phyloP scores from a whole-genome alignment of 1,140 invertebrate species.

The Tetramorium alpestre region DNA sequence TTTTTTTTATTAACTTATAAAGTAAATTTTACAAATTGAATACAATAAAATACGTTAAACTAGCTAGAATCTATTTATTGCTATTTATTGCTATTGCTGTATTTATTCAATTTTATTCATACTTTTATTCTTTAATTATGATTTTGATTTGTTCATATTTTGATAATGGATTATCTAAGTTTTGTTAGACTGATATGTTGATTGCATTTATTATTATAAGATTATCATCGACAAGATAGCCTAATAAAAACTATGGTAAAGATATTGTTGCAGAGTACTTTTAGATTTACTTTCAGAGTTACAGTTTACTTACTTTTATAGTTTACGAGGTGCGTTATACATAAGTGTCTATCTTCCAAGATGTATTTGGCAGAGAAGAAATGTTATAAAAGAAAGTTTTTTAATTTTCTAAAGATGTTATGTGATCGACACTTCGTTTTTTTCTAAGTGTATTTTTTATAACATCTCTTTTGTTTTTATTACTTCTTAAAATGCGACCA shows the following conservation, averaged over 20 bases:
- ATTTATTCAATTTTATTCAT: neutral
- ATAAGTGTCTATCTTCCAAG: neutral
- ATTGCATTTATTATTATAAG: neutral
- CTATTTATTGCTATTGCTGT: neutral
- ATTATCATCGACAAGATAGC: neutral
- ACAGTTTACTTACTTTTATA: neutral
- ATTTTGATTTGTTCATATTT: neutral
- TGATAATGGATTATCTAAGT: neutral
- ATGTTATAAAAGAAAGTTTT: constrained; percentile 30
- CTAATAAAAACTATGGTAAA: neutral
- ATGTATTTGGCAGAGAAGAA: neutral
- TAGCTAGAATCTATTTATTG: neutral
- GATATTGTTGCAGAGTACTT: neutral
- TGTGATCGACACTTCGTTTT: neutral
- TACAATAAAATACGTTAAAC: neutral
- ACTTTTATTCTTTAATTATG: neutral
- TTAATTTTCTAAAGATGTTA: constrained; percentile 23
- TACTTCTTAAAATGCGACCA: neutral
- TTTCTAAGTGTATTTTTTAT: neutral
- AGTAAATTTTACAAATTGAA: neutral
- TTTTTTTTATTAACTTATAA: neutral
- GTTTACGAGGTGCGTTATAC: neutral
- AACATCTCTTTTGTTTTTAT: neutral
- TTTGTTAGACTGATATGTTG: neutral
- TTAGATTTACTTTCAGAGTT: constrained; percentile 6